Conservation (phyloP, 2,888 invertebrate species). For the Autographa pulchrina region DNA sequence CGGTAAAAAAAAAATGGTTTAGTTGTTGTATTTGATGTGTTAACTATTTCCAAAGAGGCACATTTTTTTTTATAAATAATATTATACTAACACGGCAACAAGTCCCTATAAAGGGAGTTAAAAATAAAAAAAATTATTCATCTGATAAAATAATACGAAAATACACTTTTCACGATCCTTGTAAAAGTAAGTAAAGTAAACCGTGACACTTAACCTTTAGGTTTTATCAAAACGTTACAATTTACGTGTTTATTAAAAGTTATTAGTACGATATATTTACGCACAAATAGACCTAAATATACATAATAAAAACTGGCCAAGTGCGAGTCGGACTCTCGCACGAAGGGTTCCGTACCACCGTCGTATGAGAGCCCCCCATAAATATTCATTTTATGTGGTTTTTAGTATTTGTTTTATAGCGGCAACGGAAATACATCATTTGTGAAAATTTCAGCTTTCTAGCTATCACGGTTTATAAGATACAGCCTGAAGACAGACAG, state of each 20-base stretch:
- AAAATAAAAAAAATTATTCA: constrained; percentile 7
- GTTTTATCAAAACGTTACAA: neutral
- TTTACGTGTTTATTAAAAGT: neutral
- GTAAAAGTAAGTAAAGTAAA: neutral
- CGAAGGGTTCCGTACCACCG: no score
- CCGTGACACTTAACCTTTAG: neutral
- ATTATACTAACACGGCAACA: neutral
- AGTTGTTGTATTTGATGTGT: neutral
- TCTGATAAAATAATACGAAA: neutral
- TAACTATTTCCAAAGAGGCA: neutral
- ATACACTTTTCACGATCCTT: neutral
- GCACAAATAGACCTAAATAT: neutral
- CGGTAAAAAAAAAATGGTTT: no score
- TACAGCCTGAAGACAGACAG: no score
- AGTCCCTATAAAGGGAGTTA: neutral
- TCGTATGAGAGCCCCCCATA: no score
- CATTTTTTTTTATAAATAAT: neutral
- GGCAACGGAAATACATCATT: no score
- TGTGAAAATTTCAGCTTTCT: no score
- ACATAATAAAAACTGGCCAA: no score
- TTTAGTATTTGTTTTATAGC: no score
- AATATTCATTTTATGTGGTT: no score
- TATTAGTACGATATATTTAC: neutral
- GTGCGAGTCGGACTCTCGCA: no score
- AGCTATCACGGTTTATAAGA: no score